phyloP scores from a whole-genome alignment of 2,113 vertebrate species.

The Hemibagrus wyckioides region DNA sequence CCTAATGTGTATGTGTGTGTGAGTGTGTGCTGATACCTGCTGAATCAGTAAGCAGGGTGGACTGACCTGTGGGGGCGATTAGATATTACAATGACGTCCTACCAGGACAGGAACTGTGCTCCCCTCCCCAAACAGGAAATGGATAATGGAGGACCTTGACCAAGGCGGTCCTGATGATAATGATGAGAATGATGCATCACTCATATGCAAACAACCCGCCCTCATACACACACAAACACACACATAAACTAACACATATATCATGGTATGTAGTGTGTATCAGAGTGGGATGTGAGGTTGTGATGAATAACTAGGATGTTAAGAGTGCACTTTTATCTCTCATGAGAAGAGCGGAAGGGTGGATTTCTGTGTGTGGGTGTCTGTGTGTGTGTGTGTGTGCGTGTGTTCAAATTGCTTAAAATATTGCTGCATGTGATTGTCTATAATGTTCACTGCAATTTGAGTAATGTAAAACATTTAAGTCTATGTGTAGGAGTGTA shows the following conservation, averaged over 20 bases:
- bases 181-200: slow-evolving; percentile 36
- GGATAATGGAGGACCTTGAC: slow-evolving; percentile 41
- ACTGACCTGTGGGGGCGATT: slow-evolving; percentile 18
- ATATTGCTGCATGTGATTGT: neutral
- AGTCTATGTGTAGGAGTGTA: neutral
- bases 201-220: neutral
- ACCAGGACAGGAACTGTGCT: slow-evolving; percentile 17
- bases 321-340: slow-evolving; percentile 17
- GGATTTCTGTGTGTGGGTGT: neutral
- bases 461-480: neutral
- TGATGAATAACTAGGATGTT: slow-evolving; percentile 20
- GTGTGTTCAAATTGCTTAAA: neutral
- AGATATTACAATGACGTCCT: slow-evolving; percentile 28
- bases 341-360: slow-evolving; percentile 6
- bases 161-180: slow-evolving; percentile 25
- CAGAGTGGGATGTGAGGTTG: neutral
- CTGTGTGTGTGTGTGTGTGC: neutral
- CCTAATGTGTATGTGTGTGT: slow-evolving; percentile 31
- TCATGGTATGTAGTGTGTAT: neutral
- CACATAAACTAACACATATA: neutral
- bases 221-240: neutral
- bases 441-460: neutral
- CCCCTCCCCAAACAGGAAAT: slow-evolving; percentile 43
- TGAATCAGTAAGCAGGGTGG: slow-evolving; percentile 12
- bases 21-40: slow-evolving; percentile 22